phyloP scores from a whole-genome alignment of 2,113 vertebrate species.

The Pavo muticus region DNA sequence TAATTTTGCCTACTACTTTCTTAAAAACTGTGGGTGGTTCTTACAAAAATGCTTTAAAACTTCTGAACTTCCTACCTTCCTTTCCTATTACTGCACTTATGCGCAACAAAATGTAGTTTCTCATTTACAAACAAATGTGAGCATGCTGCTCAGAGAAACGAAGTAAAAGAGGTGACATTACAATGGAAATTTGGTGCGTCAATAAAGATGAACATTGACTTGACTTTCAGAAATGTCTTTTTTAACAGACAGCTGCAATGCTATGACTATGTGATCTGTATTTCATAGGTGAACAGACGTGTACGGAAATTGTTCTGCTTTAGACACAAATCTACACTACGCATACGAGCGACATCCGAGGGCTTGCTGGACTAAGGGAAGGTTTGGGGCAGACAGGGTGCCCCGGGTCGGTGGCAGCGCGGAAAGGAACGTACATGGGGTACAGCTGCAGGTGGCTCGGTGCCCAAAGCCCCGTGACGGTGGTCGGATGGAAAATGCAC shows the following conservation, averaged over 20 bases:
- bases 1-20: accelerated
- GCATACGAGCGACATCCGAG: neutral
- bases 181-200: accelerated
- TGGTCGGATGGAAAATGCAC: neutral
- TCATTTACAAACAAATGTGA: neutral
- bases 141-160: neutral
- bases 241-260: neutral
- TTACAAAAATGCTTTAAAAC: neutral
- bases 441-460: accelerated
- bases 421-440: neutral
- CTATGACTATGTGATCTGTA: neutral
- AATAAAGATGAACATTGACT: neutral
- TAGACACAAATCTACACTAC: too few relatives aligned
- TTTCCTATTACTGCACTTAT: neutral
- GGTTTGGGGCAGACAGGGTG: accelerated
- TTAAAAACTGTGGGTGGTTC: neutral
- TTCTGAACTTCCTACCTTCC: neutral
- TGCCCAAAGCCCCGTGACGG: neutral
- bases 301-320: accelerated
- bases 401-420: accelerated
- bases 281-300: neutral
- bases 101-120: neutral
- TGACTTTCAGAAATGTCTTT: neutral
- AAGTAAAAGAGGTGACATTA: neutral
- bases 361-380: neutral